These are phyloP conservation scores for Chionoecetes opilio DNA, from an alignment of 1,140 invertebrate genomes.

Conservation along the genomic window DNA sequence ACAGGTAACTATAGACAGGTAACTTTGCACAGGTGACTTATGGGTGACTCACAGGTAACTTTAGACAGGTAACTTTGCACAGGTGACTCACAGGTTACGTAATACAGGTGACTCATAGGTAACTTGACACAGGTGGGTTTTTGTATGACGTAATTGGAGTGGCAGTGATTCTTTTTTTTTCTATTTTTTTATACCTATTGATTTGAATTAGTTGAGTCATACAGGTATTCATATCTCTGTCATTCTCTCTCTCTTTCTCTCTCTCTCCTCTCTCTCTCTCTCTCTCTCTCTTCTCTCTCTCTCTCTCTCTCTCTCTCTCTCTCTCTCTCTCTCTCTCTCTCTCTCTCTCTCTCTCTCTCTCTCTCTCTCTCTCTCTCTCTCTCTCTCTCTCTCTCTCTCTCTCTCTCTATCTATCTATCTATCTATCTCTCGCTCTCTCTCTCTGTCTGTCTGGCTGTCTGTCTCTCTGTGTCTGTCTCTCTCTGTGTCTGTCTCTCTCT, in stretches of 20 bases:
- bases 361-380: not conserved
- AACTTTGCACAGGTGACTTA: not conserved
- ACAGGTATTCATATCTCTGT: not conserved
- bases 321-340: not conserved
- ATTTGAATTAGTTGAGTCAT: not conserved
- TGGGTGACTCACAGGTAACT: not conserved
- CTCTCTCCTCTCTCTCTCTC: not conserved
- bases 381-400: not conserved
- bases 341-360: too few relatives aligned
- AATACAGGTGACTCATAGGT: not conserved
- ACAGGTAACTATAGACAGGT: not conserved
- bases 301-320: not conserved
- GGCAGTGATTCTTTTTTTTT: too few relatives aligned
- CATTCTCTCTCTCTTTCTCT: not conserved
- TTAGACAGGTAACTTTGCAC: not conserved
- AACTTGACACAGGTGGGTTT: not conserved
- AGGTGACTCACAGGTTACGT: not conserved
- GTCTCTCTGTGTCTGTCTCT: not conserved
- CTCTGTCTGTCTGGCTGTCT: too few relatives aligned
- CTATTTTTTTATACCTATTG: too few relatives aligned
- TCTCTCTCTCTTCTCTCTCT: too few relatives aligned
- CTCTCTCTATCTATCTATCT: not conserved
- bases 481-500: not conserved
- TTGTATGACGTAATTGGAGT: not conserved
- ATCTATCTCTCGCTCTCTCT: not conserved